Base-by-base conservation (phyloP, 2,888 invertebrate genomes). In the Agrotis exclamationis region DNA sequence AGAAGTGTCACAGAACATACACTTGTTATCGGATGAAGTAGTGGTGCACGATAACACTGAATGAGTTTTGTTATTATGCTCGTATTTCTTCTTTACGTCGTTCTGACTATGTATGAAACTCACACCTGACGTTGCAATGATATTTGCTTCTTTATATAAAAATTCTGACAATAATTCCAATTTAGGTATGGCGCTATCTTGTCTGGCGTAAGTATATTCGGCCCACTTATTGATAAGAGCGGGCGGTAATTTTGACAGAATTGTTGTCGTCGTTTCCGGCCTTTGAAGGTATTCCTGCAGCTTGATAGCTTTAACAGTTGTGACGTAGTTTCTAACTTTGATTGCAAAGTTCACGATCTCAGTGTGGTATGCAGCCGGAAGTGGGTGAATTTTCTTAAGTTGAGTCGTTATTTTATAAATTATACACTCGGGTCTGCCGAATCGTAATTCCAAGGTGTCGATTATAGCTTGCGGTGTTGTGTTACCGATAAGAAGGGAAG, bases 391-490 rank as follows among this genome's bases (percentile, higher is more conserved):
- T 28, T 28, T 28, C 28, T 28, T 28, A 56, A 28, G 22, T 54
- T 24, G 54, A 16, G 24, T 18, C 24, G 24, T 24, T 18, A 18
- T 54, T 54, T 24, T 54, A 18, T 54, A 18, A 11, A 54, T 54
- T 24, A 54, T 24, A 24, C 54, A 54, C 24, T 54, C 54, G 4
- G 54, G 24, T 16, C 24, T 54, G 18, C 54, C 54, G 24, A 54
- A 54, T 24, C 16, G 54, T 54, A 54, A 18, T 9, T 54, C 24
- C 11, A 54, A 16, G 18, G 3, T 28, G 18, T 54, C 24, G 18
- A 54, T 24, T 22, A 54, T 54, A 18, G 22, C 53, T 54, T 54
- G 53, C 18, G 53, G 24, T 54, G 53, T 7, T 18, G 53, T 54
- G 16, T 24, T 54, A 24, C 53, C 53, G 7, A 24, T 54, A 9